These are phyloP conservation scores for Tachina lurida DNA, from an alignment of 2,888 invertebrate species.

Conservation along the genomic window DNA sequence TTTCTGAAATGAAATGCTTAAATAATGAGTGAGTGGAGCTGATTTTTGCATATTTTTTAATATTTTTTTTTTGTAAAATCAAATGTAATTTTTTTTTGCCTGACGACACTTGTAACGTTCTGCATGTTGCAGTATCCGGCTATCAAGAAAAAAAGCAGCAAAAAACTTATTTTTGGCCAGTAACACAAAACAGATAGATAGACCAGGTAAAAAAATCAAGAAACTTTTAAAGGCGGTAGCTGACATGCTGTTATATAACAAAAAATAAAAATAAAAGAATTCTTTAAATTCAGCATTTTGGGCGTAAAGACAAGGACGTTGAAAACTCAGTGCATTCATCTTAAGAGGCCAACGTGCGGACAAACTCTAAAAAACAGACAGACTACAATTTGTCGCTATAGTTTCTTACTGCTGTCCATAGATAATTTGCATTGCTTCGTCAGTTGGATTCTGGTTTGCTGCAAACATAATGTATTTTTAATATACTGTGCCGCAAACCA, in stretches of 20 bases:
- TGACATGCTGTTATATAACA: neutral
- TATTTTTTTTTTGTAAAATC: too few relatives aligned
- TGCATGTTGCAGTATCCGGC: too few relatives aligned
- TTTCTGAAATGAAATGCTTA: conserved; percentile 46
- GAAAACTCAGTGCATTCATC: conserved; percentile 28
- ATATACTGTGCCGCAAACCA: too few relatives aligned
- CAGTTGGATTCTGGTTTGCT: too few relatives aligned
- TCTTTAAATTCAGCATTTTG: conserved; percentile 58
- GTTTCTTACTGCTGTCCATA: too few relatives aligned
- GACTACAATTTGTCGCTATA: neutral
- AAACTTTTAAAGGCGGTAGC: conserved; percentile 60
- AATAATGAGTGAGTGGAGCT: conserved; percentile 28
- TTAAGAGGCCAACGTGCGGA: conserved; percentile 28
- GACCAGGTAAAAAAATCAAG: neutral
- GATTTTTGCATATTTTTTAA: neutral
- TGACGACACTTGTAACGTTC: conserved; percentile 32
- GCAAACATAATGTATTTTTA: too few relatives aligned
- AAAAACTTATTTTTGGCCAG: neutral
- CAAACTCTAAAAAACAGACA: conserved; percentile 7
- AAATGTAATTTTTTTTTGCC: conserved; percentile 17
- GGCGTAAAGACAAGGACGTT: conserved; percentile 71
- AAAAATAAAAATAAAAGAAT: conserved; percentile 21
- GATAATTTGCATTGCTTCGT: too few relatives aligned
- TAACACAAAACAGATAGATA: neutral
- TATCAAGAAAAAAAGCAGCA: too few relatives aligned